phyloP scores from a whole-genome alignment of 64 coral and sea anemone genomes.

The Stylophora pistillata region DNA sequence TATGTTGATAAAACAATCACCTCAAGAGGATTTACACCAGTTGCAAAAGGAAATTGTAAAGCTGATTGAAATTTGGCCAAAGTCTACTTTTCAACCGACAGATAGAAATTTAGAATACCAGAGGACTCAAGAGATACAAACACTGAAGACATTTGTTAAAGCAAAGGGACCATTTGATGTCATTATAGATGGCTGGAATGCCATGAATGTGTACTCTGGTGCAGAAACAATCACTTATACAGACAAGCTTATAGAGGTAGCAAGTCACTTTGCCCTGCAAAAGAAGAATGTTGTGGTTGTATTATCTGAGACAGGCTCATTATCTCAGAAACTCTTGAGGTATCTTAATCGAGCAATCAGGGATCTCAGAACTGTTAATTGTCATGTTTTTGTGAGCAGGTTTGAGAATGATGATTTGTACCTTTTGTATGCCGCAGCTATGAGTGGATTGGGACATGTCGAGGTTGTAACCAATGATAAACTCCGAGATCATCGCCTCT shows the following conservation, averaged over 20 bases:
- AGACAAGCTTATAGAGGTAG: conserved; percentile 45
- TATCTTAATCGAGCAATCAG: no score
- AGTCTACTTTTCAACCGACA: neutral
- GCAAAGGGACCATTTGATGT: conserved; percentile 76
- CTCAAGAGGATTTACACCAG: conserved; percentile 22
- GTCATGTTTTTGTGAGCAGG: conserved; percentile 48
- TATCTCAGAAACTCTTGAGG: no score
- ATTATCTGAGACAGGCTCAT: conserved; percentile 19
- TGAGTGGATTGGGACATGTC: conserved; percentile 70
- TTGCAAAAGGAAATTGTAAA: conserved; percentile 52
- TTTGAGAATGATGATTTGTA: conserved; percentile 77
- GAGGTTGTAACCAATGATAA: conserved; percentile 77
- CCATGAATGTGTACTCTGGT: no score
- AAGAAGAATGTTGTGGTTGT: conserved; percentile 62
- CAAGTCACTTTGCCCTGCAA: conserved; percentile 33
- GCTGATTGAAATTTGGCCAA: neutral
- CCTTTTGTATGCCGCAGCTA: conserved; percentile 78
- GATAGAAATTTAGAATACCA: conserved; percentile 1
- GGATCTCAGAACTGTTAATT: neutral
- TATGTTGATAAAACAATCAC: conserved; percentile 21
- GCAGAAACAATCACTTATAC: no score
- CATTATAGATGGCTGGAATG: conserved; percentile 85
- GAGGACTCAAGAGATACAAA: conserved; percentile 1
- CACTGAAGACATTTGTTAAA: conserved; percentile 42
- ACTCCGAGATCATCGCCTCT: conserved; percentile 68